These are phyloP conservation scores for Enoplosus armatus DNA, from an alignment of 2,797 vertebrate species.

Conservation along the genomic window DNA sequence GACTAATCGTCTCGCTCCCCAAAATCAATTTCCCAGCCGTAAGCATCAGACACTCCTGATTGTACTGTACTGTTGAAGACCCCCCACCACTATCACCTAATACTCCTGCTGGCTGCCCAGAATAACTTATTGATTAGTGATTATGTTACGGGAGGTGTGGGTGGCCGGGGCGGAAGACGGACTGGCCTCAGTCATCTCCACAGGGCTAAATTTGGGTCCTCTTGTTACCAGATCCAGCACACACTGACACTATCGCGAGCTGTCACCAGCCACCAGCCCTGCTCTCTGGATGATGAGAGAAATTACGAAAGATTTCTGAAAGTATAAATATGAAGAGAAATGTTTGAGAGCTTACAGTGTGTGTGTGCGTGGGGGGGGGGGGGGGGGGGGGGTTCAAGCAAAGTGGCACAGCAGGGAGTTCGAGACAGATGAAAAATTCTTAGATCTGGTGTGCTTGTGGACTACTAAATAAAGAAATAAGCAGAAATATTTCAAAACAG, in stretches of 20 bases:
- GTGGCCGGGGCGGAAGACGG: slow-evolving; percentile 79
- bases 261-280: slow-evolving; percentile 57
- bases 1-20: slow-evolving; percentile 82
- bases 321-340: background rate
- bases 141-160: slow-evolving; percentile 83
- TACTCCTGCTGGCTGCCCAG: slow-evolving; percentile 75
- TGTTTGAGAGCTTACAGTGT: background rate
- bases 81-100: slow-evolving; percentile 79
- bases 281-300: slow-evolving; percentile 36
- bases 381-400: slow-evolving; percentile 23
- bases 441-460: slow-evolving; percentile 26
- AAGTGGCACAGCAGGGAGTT: slow-evolving; percentile 30
- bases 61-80: slow-evolving; percentile 83
- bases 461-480: slow-evolving; percentile 38
- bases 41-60: slow-evolving; percentile 83
- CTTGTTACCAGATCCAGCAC: slow-evolving; percentile 79
- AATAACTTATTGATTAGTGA: slow-evolving; percentile 81
- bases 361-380: too few relatives aligned
- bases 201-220: slow-evolving; percentile 79
- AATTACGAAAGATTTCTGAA: slow-evolving; percentile 13
- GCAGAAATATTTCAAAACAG: slow-evolving; percentile 30
- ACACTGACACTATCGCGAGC: slow-evolving; percentile 67
- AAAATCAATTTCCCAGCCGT: slow-evolving; percentile 85
- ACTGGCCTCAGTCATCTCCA: slow-evolving; percentile 80
- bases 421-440: slow-evolving; percentile 18